phyloP scores from a whole-genome alignment of 2,888 invertebrate species.

The Pherbina coryleti region DNA sequence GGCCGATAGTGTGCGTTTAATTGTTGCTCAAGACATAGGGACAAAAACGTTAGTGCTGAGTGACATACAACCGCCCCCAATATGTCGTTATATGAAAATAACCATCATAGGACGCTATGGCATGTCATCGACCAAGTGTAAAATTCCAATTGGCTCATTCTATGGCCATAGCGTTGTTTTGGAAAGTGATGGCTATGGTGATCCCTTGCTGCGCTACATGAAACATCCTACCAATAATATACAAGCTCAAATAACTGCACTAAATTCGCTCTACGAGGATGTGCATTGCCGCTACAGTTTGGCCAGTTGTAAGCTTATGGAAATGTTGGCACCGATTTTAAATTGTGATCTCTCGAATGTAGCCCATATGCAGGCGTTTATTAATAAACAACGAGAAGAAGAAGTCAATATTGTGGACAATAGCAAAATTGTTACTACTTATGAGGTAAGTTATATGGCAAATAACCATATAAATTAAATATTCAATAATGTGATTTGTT shows the following conservation, averaged over 20 bases:
- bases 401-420: conserved; percentile 69
- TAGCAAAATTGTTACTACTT: conserved; percentile 71
- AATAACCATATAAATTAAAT: background rate
- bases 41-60: conserved; percentile 85
- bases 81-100: conserved; percentile 91
- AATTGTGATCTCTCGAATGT: conserved; percentile 86
- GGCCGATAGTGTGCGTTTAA: conserved; percentile 84
- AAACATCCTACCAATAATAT: conserved; percentile 61
- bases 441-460: conserved; percentile 66
- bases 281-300: conserved; percentile 85
- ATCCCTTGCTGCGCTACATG: conserved; percentile 62
- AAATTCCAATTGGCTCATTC: conserved; percentile 93
- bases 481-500: background rate
- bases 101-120: conserved; percentile 93
- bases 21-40: conserved; percentile 90
- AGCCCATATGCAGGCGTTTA: conserved; percentile 86
- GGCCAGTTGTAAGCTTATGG: conserved; percentile 86
- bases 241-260: conserved; percentile 74
- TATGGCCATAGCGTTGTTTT: conserved; percentile 90
- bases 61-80: conserved; percentile 90
- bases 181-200: conserved; percentile 73
- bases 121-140: conserved; percentile 89
- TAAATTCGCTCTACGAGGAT: conserved; percentile 82
- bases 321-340: conserved; percentile 81
- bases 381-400: conserved; percentile 77